These are phyloP conservation scores for Malacoraja senta DNA, from an alignment of 2,797 vertebrate genomes.

Conservation along the genomic window DNA sequence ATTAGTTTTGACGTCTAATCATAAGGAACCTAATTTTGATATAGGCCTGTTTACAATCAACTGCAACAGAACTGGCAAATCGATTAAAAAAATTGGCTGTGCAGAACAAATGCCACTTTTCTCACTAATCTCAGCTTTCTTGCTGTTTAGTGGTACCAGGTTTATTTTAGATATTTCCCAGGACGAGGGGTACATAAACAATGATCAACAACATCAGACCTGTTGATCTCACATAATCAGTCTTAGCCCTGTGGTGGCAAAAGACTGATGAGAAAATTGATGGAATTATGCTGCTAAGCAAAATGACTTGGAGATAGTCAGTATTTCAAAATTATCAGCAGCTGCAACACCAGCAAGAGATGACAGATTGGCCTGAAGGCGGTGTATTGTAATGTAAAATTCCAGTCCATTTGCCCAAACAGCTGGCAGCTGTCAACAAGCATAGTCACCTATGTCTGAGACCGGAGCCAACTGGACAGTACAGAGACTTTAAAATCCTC, in stretches of 20 bases:
- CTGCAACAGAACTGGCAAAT: background rate
- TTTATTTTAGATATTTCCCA: background rate
- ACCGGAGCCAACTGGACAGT: background rate
- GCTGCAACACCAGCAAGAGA: constrained; percentile 22
- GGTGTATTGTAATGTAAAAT: constrained; percentile 16
- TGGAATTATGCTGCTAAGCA: background rate
- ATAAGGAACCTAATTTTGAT: background rate
- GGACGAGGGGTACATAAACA: background rate
- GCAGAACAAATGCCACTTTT: background rate
- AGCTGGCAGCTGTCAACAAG: constrained; percentile 24
- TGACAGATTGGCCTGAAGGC: constrained; percentile 29
- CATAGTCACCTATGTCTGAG: constrained; percentile 10
- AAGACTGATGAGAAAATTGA: background rate
- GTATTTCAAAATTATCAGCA: background rate
- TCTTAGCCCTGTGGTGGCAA: background rate
- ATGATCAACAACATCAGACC: background rate
- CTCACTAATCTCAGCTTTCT: background rate
- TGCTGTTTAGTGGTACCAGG: background rate
- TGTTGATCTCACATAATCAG: background rate
- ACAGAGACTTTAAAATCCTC: background rate
- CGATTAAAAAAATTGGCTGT: background rate
- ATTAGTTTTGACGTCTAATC: background rate
- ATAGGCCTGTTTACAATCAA: too few relatives aligned
- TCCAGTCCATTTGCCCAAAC: constrained; percentile 10
- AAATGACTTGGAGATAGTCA: background rate